Conservation (phyloP, 2,797 vertebrate genomes). For the Brachyalestes nurse region DNA sequence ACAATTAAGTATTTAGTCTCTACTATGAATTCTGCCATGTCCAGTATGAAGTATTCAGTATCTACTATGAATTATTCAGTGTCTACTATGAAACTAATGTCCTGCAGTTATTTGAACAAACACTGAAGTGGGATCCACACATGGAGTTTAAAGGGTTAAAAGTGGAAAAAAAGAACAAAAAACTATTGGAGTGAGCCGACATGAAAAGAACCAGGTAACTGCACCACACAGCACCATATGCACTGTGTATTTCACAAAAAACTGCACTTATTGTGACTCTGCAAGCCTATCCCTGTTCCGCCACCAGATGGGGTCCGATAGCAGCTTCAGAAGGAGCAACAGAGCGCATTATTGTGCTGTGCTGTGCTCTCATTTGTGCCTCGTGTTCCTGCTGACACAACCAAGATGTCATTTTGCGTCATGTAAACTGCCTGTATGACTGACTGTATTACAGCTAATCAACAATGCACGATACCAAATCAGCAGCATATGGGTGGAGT, state of each 20-base stretch:
- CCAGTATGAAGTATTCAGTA: no score
- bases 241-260: neutral
- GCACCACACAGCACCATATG: neutral
- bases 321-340: neutral
- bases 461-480: neutral
- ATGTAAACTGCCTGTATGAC: neutral
- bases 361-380: neutral
- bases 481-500: neutral
- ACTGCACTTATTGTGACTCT: neutral
- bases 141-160: no score
- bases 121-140: no score
- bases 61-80: no score
- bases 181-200: no score
- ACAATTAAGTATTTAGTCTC: no score
- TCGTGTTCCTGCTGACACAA: neutral
- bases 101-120: no score
- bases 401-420: neutral
- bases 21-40: no score
- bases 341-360: neutral
- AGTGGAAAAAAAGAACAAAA: no score
- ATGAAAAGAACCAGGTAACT: no score
- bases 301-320: constrained; percentile 69
- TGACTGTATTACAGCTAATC: neutral
- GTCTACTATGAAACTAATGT: no score
- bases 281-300: neutral